phyloP scores from a whole-genome alignment of 2,888 invertebrate genomes.

The Campoplex capitator region DNA sequence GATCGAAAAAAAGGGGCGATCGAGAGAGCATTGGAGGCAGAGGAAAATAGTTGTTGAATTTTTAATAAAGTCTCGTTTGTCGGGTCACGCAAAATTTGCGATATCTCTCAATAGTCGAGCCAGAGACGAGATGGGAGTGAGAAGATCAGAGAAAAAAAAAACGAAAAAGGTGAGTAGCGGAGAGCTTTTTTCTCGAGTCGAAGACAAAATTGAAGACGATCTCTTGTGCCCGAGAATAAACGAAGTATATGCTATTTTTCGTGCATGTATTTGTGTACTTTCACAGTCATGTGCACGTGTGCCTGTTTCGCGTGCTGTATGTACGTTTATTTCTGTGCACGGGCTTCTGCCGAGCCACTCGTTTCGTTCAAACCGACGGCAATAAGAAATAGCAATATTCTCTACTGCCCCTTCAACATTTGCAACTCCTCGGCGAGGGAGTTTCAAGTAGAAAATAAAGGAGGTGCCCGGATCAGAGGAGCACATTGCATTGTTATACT shows the following conservation, averaged over 20 bases:
- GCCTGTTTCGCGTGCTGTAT: constrained; percentile 1
- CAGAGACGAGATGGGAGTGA: constrained; percentile 10
- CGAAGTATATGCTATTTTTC: constrained; percentile 21
- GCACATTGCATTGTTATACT: constrained; percentile 48
- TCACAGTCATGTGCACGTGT: not conserved
- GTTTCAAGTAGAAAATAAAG: constrained; percentile 60
- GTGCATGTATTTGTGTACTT: constrained; percentile 3
- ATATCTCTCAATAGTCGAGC: constrained; percentile 62
- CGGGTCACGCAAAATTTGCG: constrained; percentile 64
- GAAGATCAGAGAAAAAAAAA: constrained; percentile 20
- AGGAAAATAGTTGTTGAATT: constrained; percentile 64
- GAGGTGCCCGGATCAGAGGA: constrained; percentile 18
- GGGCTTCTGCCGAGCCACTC: constrained; percentile 42
- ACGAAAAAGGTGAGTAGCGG: not conserved
- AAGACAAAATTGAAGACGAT: constrained; percentile 36
- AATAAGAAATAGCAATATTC: constrained; percentile 67
- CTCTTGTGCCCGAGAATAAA: constrained; percentile 31
- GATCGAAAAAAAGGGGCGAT: constrained; percentile 29
- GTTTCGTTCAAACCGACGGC: constrained; percentile 57
- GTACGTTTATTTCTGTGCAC: constrained; percentile 34
- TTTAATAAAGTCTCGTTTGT: constrained; percentile 70
- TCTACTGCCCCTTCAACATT: constrained; percentile 18
- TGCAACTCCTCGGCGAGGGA: constrained; percentile 25
- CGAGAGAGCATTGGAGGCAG: constrained; percentile 15
- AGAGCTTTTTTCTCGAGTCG: constrained; percentile 12